phyloP scores from a whole-genome alignment of 2,797 vertebrate species.

The Tokudaia muenninki region DNA sequence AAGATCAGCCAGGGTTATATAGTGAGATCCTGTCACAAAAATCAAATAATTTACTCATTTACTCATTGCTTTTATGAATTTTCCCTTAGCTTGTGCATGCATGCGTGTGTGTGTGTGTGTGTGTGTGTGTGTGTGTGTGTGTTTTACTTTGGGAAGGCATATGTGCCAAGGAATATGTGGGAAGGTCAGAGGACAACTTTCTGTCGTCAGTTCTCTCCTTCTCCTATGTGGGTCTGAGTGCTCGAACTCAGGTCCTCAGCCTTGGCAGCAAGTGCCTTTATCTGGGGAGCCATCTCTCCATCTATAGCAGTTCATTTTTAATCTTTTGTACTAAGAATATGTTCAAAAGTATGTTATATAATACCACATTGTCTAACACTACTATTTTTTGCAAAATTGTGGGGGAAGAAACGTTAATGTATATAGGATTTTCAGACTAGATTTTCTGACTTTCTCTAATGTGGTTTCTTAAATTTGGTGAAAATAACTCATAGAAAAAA shows the following conservation, averaged over 20 bases:
- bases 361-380: constrained; percentile 1
- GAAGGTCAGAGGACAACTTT: neutral
- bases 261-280: neutral
- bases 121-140: neutral
- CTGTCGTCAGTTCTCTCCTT: neutral
- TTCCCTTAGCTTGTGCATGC: neutral
- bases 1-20: neutral
- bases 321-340: constrained; percentile 26
- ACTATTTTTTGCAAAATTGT: constrained; percentile 22
- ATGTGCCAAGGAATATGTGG: neutral
- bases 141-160: neutral
- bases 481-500: constrained; percentile 47
- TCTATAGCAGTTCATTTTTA: neutral
- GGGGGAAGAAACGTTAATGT: neutral
- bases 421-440: constrained; percentile 29
- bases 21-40: neutral
- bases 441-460: constrained; percentile 55
- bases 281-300: neutral
- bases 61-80: constrained; percentile 5
- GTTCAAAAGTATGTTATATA: neutral
- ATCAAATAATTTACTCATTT: neutral
- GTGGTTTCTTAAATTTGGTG: constrained; percentile 35
- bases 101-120: too few relatives aligned
- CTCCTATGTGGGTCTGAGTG: neutral
- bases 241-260: neutral